These are phyloP conservation scores for Montipora foliosa DNA, from an alignment of 64 coral and sea anemone genomes.

Conservation along the genomic window DNA sequence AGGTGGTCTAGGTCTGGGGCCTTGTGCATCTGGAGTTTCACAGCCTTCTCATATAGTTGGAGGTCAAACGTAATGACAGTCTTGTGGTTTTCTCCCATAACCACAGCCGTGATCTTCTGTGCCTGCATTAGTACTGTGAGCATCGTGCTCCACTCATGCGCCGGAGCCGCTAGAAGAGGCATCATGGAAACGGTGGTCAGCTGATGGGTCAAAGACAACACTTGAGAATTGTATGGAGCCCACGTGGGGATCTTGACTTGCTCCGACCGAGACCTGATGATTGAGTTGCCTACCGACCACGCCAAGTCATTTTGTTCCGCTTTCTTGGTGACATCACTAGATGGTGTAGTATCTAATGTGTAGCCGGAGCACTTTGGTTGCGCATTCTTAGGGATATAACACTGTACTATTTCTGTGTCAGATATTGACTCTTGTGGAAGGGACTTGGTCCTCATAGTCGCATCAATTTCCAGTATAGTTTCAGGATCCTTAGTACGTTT, in stretches of 20 bases:
- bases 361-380: constrained; percentile 58
- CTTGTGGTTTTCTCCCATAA: background rate
- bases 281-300: constrained; percentile 51
- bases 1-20: constrained; percentile 21
- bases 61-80: too few species aligned
- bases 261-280: constrained; percentile 14
- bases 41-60: background rate
- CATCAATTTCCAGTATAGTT: background rate
- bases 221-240: constrained; percentile 51
- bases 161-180: constrained; percentile 48
- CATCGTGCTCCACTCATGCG: constrained; percentile 67
- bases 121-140: constrained; percentile 46
- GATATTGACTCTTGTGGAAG: constrained; percentile 43
- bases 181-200: constrained; percentile 57
- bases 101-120: constrained; percentile 53
- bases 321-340: background rate
- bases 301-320: constrained; percentile 51
- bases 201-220: constrained; percentile 10
- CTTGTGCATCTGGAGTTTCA: constrained; percentile 52
- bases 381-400: constrained; percentile 41
- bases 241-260: constrained; percentile 54
- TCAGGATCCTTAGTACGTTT: background rate
- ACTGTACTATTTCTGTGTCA: background rate
- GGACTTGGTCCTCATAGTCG: background rate
- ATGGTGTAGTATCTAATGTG: constrained; percentile 20